Conservation (phyloP, 2,113 vertebrate genomes). For the Sisor rabdophorus region DNA sequence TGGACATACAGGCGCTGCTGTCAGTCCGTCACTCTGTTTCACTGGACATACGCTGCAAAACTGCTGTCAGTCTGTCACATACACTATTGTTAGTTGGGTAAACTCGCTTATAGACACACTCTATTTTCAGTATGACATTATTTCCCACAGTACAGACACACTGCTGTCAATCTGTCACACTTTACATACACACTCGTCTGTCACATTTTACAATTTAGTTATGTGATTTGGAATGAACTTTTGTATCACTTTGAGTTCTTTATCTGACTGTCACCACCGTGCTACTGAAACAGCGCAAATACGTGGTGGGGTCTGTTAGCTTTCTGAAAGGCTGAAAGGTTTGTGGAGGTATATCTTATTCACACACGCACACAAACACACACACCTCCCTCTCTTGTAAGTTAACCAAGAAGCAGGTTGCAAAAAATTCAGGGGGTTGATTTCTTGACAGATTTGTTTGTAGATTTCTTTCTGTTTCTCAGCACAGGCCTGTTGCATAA, state of each 20-base stretch:
- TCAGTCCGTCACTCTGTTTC: background rate
- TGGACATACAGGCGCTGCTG: background rate
- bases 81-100: background rate
- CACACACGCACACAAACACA: background rate
- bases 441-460: constrained; percentile 62
- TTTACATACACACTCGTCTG: too few species aligned
- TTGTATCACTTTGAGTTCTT: background rate
- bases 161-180: background rate
- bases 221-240: background rate
- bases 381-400: background rate
- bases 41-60: too few species aligned
- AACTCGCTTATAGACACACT: too few species aligned
- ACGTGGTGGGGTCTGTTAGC: constrained; percentile 12
- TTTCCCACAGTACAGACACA: too few species aligned
- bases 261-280: background rate
- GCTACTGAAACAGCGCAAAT: background rate
- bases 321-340: background rate
- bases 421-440: constrained; percentile 43
- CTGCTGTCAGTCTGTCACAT: background rate
- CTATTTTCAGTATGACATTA: too few species aligned
- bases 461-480: constrained; percentile 51
- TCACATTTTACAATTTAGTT: too few species aligned
- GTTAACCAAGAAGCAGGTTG: constrained; percentile 29
- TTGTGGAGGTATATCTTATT: constrained; percentile 10
- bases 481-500: constrained; percentile 27